Conservation (phyloP, 2,113 vertebrate genomes). For the Agelaius phoeniceus region DNA sequence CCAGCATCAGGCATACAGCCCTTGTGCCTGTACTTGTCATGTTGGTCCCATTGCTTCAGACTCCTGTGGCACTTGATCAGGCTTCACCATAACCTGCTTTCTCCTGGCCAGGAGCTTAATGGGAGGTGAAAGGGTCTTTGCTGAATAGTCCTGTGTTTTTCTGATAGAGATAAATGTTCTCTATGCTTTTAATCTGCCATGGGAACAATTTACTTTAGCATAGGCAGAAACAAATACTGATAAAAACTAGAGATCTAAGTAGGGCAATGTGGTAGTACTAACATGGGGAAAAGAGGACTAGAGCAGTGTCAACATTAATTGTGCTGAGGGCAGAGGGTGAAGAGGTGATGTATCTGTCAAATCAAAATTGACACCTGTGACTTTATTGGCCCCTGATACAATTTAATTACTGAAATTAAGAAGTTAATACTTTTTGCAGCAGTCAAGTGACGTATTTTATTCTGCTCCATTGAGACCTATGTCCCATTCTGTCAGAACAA, state of each 20-base stretch:
- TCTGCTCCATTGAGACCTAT: background rate
- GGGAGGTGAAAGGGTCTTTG: background rate
- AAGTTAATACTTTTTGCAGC: background rate
- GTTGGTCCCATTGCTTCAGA: background rate
- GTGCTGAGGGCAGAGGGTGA: background rate
- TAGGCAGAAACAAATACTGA: background rate
- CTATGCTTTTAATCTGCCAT: background rate
- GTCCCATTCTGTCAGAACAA: background rate
- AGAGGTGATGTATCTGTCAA: background rate
- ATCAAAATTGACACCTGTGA: background rate
- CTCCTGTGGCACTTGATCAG: background rate
- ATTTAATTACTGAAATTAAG: background rate
- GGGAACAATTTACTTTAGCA: background rate
- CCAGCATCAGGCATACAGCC: fast-evolving
- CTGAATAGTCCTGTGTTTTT: background rate
- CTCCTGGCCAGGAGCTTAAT: background rate
- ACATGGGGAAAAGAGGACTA: background rate
- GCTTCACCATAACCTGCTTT: background rate
- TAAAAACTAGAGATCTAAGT: background rate
- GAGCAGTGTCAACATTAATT: background rate
- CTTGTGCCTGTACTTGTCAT: background rate
- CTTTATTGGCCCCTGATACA: background rate
- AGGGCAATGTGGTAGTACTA: background rate
- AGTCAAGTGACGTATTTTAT: background rate
- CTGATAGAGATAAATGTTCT: background rate